A percentile compares a stretch with the other conserved stretches of the same genome.
Conservation (phyloP, 2,888 invertebrate genomes). For the Ptychoptera albimana region DNA sequence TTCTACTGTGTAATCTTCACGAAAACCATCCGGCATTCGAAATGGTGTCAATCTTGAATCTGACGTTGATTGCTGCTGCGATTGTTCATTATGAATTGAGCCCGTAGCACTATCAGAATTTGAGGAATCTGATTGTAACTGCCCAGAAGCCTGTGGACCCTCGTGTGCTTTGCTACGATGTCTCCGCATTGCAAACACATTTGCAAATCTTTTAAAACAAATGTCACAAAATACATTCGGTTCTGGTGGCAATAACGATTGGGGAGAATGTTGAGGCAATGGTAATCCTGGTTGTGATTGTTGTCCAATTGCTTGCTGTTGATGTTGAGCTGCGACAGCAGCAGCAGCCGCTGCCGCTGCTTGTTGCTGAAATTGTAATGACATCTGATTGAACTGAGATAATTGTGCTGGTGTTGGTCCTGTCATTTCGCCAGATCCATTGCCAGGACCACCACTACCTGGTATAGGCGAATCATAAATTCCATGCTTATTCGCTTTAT, state of each 20-base stretch:
- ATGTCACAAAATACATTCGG: slow-evolving; percentile 43
- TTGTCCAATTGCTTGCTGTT: slow-evolving; percentile 11
- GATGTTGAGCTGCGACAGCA: slow-evolving; percentile 15
- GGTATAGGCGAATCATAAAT: slow-evolving; percentile 47
- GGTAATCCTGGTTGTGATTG: background rate
- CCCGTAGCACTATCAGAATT: slow-evolving; percentile 3
- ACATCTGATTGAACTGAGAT: slow-evolving; percentile 12
- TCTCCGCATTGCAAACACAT: slow-evolving; percentile 51
- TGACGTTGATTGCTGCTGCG: slow-evolving; percentile 2
- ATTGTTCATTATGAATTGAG: too few relatives aligned
- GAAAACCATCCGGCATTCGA: slow-evolving; percentile 29
- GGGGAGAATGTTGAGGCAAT: slow-evolving; percentile 10
- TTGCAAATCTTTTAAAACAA: slow-evolving; percentile 57
- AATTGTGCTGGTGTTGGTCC: slow-evolving; percentile 12
- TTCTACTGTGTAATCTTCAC: slow-evolving; percentile 29
- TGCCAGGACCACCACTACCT: slow-evolving; percentile 8
- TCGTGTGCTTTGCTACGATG: slow-evolving; percentile 54
- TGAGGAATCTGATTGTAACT: background rate
- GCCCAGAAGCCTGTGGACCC: slow-evolving; percentile 18
- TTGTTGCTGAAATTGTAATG: slow-evolving; percentile 19
- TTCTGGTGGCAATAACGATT: slow-evolving; percentile 13
- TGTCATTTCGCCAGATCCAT: slow-evolving; percentile 9
- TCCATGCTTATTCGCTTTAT: slow-evolving; percentile 94
- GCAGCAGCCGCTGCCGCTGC: slow-evolving; percentile 15
- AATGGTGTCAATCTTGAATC: slow-evolving; percentile 12